Percentiles rank a stretch among this genome's conserved stretches.
Conservation (phyloP, 2,888 invertebrate genomes). For the Diaprepes abbreviatus region DNA sequence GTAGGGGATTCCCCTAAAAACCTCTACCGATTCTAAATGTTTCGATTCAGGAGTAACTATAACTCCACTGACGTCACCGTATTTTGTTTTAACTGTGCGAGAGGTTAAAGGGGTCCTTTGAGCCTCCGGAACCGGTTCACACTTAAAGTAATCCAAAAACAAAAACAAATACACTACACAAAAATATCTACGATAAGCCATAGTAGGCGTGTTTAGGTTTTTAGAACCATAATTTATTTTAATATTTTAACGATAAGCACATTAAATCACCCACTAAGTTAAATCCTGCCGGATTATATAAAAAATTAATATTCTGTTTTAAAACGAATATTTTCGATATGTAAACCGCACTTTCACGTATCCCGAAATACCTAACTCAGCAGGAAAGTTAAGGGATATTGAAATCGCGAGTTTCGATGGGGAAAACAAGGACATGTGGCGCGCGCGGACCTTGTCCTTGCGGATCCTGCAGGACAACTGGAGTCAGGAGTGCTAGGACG, state of each 20-base stretch:
- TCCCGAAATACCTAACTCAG: neutral
- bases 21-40: slow-evolving; percentile 90
- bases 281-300: neutral
- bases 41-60: slow-evolving; percentile 86
- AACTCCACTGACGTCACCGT: slow-evolving; percentile 88
- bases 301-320: neutral
- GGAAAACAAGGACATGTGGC: slow-evolving; percentile 28
- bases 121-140: slow-evolving; percentile 59
- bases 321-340: neutral
- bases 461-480: slow-evolving; percentile 64
- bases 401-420: slow-evolving; percentile 33
- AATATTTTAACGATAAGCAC: slow-evolving; percentile 15
- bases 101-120: slow-evolving; percentile 75
- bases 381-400: slow-evolving; percentile 1
- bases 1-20: slow-evolving; percentile 94
- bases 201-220: slow-evolving; percentile 33
- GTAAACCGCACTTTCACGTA: slow-evolving; percentile 4
- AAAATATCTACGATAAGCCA: slow-evolving; percentile 34
- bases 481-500: slow-evolving; percentile 65
- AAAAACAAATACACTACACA: slow-evolving; percentile 47
- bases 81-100: slow-evolving; percentile 88
- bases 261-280: slow-evolving; percentile 8
- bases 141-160: slow-evolving; percentile 50
- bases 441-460: slow-evolving; percentile 45
- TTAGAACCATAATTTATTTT: slow-evolving; percentile 21